Conservation (phyloP, 2,888 invertebrate genomes). For the Meloe dianella region DNA sequence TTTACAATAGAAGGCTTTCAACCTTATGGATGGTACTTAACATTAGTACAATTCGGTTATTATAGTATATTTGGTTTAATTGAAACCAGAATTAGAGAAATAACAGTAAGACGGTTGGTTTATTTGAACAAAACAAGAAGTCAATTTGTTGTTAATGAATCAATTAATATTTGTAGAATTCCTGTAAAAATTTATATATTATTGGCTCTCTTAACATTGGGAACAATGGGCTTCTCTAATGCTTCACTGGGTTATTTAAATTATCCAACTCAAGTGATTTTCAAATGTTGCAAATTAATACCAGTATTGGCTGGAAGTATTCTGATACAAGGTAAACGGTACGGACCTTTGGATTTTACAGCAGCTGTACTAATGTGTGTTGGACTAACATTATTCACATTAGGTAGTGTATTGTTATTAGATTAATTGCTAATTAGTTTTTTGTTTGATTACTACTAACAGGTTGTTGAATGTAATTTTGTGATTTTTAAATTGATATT, state of each 20-base stretch:
- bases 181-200: slow-evolving; percentile 81
- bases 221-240: slow-evolving; percentile 96
- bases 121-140: slow-evolving; percentile 21
- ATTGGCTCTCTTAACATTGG: slow-evolving; percentile 85
- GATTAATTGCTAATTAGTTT: not conserved
- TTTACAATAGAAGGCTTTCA: slow-evolving; percentile 90
- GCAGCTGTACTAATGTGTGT: slow-evolving; percentile 88
- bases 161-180: slow-evolving; percentile 68
- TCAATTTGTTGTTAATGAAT: slow-evolving; percentile 12
- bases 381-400: slow-evolving; percentile 88
- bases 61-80: slow-evolving; percentile 81
- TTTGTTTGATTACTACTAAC: too few species aligned
- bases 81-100: slow-evolving; percentile 71
- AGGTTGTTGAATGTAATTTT: not conserved
- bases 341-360: slow-evolving; percentile 81
- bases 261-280: slow-evolving; percentile 96
- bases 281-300: slow-evolving; percentile 96
- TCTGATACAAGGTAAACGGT: slow-evolving; percentile 87
- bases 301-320: slow-evolving; percentile 95
- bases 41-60: slow-evolving; percentile 87
- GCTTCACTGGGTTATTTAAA: slow-evolving; percentile 92
- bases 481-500: not conserved
- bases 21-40: slow-evolving; percentile 90
- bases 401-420: slow-evolving; percentile 63
- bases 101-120: slow-evolving; percentile 64